Evolutionary conservation across 1,140 invertebrate species (phyloP).

Genomic region (Temnothorax curvispinosus): DNA sequence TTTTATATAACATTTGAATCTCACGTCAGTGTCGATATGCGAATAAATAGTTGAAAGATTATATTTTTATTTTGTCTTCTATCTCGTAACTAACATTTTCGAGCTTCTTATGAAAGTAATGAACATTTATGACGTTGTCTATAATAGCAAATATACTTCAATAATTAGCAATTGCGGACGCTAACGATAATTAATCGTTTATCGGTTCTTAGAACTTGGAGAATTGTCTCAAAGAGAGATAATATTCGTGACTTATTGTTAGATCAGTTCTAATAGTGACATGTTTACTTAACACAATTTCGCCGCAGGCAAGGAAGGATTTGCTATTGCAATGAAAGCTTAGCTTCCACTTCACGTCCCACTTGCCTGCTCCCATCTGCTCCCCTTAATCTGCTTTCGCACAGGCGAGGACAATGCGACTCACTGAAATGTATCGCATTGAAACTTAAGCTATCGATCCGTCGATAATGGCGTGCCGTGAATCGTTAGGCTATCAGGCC

Average conservation of each 20-base stretch:
- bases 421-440: conserved; percentile 50
- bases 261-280: conserved; percentile 41
- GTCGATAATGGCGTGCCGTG: background rate
- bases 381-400: conserved; percentile 37
- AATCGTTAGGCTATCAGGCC: conserved; percentile 6
- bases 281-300: conserved; percentile 59
- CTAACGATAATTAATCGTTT: conserved; percentile 36
- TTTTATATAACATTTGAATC: background rate
- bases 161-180: background rate
- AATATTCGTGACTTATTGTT: conserved; percentile 18
- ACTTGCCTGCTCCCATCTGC: conserved; percentile 26
- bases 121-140: background rate
- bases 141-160: no score
- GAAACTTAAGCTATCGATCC: conserved; percentile 62
- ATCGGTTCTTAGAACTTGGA: background rate
- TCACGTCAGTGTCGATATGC: background rate
- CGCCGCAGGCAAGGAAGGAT: conserved; percentile 22
- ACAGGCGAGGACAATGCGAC: conserved; percentile 44
- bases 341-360: conserved; percentile 20
- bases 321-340: conserved; percentile 47
- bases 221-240: conserved; percentile 14
- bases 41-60: background rate
- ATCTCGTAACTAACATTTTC: background rate
- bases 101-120: background rate
- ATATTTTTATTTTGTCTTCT: background rate